Evolutionary conservation across 1,140 invertebrate species (phyloP).

Genomic region (Hesperophylax magnus): DNA sequence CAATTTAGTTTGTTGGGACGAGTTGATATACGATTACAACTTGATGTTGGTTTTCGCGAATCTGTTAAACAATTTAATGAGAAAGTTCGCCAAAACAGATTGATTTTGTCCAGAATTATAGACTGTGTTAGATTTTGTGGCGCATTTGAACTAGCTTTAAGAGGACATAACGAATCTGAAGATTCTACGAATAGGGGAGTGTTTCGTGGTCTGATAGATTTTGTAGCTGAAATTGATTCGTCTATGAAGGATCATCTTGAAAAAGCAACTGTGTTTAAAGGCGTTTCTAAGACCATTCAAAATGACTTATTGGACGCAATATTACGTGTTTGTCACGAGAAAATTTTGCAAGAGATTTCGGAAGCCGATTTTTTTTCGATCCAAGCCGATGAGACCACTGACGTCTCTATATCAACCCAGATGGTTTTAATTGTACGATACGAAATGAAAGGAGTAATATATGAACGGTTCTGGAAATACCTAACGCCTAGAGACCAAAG

Average conservation of each 20-base stretch:
- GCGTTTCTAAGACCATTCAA: background rate
- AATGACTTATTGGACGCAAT: too few relatives aligned
- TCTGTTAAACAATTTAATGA: too few relatives aligned
- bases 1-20: too few relatives aligned
- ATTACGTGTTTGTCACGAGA: constrained; percentile 1
- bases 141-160: too few relatives aligned
- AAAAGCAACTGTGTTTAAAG: constrained; percentile 1
- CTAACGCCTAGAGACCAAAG: background rate
- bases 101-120: too few relatives aligned
- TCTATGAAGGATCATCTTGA: constrained; percentile 9
- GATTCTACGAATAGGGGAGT: too few relatives aligned
- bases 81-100: too few relatives aligned
- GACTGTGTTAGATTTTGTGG: too few relatives aligned
- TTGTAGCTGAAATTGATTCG: background rate
- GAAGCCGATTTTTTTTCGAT: constrained; percentile 13
- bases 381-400: constrained; percentile 8
- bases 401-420: constrained; percentile 1
- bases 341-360: constrained; percentile 9
- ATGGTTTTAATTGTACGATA: constrained; percentile 20
- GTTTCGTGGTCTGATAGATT: too few relatives aligned
- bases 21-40: too few relatives aligned
- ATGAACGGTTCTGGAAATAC: constrained; percentile 22
- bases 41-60: too few relatives aligned
- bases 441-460: constrained; percentile 1
- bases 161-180: too few relatives aligned